These are phyloP conservation scores for Gymnobelideus leadbeateri DNA, from an alignment of 2,113 vertebrate genomes.

Conservation along the genomic window DNA sequence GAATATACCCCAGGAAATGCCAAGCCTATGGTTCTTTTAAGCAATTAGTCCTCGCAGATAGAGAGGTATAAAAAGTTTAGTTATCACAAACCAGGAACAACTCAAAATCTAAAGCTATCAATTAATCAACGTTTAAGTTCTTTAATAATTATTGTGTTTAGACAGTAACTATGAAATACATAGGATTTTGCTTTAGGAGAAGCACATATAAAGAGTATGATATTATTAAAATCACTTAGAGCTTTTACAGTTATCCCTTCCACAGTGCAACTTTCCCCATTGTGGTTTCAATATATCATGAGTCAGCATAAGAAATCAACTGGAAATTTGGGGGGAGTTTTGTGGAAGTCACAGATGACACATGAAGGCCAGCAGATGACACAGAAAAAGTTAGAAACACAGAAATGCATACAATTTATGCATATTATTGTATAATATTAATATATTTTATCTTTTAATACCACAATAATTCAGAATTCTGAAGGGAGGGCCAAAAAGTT, in stretches of 20 bases:
- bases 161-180: not conserved
- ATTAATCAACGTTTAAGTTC: fast-evolving
- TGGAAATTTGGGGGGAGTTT: not conserved
- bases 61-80: too few species aligned
- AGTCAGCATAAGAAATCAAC: not conserved
- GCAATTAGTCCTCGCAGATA: not conserved
- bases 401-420: not conserved
- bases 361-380: not conserved
- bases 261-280: not conserved
- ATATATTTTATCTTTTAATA: not conserved
- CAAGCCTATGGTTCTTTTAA: not conserved
- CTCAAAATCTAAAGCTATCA: not conserved
- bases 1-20: not conserved
- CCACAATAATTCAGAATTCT: not conserved
- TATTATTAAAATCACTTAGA: not conserved
- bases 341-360: not conserved
- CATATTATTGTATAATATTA: not conserved
- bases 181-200: not conserved
- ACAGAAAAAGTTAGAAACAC: not conserved
- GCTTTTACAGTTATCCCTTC: not conserved
- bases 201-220: not conserved
- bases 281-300: not conserved
- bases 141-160: not conserved
- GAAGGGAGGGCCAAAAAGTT: not conserved
- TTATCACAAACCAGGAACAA: fast-evolving